These are phyloP conservation scores for Monochamus alternatus DNA, from an alignment of 2,888 invertebrate genomes.

Conservation along the genomic window DNA sequence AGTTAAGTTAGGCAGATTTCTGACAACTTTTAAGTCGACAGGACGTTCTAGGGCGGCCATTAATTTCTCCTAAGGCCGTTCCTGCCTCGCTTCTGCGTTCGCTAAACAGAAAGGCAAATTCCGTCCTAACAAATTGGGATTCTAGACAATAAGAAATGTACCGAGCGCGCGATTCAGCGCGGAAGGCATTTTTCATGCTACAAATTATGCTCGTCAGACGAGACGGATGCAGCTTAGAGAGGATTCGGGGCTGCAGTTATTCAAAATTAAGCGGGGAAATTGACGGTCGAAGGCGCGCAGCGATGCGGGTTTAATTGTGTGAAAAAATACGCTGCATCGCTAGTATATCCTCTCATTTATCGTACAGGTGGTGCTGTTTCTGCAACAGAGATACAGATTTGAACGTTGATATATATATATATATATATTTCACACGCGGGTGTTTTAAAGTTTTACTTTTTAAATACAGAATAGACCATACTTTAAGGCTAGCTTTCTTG, in stretches of 20 bases:
- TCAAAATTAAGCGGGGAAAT: neutral
- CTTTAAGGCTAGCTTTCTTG: no score
- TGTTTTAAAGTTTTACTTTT: no score
- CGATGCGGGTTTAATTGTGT: neutral
- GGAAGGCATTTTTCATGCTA: conserved; percentile 33
- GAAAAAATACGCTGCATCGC: neutral
- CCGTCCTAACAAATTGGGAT: conserved; percentile 52
- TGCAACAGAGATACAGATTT: no score
- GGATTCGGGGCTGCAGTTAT: neutral
- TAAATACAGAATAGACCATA: no score
- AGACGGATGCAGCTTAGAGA: neutral
- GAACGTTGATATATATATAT: no score
- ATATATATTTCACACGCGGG: no score
- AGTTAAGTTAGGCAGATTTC: no score
- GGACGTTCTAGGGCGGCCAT: neutral
- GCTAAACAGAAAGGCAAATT: conserved; percentile 53
- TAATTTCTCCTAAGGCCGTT: neutral
- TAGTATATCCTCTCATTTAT: no score
- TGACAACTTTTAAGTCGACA: neutral
- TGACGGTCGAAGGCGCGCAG: neutral
- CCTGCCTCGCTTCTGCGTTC: conserved; percentile 33
- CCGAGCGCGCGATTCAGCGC: conserved; percentile 23
- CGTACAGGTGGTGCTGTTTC: no score
- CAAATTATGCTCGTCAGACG: conserved; percentile 33
- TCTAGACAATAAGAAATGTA: conserved; percentile 52